phyloP scores from a whole-genome alignment of 2,797 vertebrate genomes.

The Dendrocincla fuliginosa region DNA sequence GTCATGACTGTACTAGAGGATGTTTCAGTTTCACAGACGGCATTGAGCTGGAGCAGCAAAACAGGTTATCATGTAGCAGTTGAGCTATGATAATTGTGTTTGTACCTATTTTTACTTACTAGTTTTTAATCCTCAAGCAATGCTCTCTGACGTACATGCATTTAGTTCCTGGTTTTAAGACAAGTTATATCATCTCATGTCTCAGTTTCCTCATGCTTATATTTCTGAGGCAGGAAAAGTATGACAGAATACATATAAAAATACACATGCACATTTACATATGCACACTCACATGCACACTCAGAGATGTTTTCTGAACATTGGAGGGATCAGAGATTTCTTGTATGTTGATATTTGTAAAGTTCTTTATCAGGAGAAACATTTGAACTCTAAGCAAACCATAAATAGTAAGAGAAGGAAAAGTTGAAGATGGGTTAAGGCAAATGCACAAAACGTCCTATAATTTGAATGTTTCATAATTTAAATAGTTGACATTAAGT shows the following conservation, averaged over 20 bases:
- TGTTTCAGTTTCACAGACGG: not conserved
- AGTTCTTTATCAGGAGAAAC: not conserved
- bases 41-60: not conserved
- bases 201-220: not conserved
- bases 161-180: not conserved
- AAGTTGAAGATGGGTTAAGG: not conserved
- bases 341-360: not conserved
- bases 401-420: not conserved
- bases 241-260: not conserved
- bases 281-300: not conserved
- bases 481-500: not conserved
- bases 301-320: not conserved
- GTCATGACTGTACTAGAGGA: not conserved
- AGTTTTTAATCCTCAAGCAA: not conserved
- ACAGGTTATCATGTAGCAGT: not conserved
- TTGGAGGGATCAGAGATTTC: not conserved
- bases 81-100: not conserved
- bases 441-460: not conserved
- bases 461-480: not conserved
- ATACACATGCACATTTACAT: not conserved
- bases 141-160: not conserved
- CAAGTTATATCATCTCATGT: not conserved
- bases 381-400: not conserved
- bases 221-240: not conserved
- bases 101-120: not conserved